Evolutionary conservation across 1,140 invertebrate species (phyloP).

Genomic region (Listronotus bonariensis): DNA sequence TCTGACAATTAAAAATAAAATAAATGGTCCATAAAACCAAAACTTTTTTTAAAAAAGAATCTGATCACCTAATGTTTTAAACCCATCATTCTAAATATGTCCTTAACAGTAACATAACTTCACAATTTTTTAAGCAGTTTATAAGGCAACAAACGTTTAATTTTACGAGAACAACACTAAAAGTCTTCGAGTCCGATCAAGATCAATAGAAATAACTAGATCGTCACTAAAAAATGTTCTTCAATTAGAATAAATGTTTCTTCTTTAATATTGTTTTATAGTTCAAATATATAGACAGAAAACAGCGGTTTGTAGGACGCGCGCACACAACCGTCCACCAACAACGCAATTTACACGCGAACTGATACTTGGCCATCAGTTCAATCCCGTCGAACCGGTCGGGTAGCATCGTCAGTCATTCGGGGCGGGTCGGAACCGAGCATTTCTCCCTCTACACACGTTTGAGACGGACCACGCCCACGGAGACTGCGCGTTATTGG

Average conservation of each 20-base stretch:
- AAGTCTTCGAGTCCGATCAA: too few species aligned
- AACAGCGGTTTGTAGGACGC: conserved; percentile 7
- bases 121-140: too few species aligned
- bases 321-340: conserved; percentile 13
- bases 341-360: conserved; percentile 17
- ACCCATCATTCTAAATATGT: too few species aligned
- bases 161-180: too few species aligned
- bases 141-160: too few species aligned
- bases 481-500: conserved; percentile 30
- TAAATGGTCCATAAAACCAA: too few species aligned
- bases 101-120: too few species aligned
- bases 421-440: conserved; percentile 36
- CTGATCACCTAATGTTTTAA: too few species aligned
- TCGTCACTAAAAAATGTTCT: conserved; percentile 5
- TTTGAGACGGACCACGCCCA: conserved; percentile 39
- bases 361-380: conserved; percentile 13
- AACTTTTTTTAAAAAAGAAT: too few species aligned
- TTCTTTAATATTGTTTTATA: background rate
- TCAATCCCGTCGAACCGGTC: conserved; percentile 33
- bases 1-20: too few species aligned
- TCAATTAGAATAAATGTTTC: background rate
- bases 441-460: conserved; percentile 22
- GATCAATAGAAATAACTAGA: background rate
- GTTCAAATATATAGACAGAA: background rate
- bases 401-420: conserved; percentile 33